These are phyloP conservation scores for Lasiurus cinereus DNA, from an alignment of 2,113 vertebrate species.

Conservation along the genomic window DNA sequence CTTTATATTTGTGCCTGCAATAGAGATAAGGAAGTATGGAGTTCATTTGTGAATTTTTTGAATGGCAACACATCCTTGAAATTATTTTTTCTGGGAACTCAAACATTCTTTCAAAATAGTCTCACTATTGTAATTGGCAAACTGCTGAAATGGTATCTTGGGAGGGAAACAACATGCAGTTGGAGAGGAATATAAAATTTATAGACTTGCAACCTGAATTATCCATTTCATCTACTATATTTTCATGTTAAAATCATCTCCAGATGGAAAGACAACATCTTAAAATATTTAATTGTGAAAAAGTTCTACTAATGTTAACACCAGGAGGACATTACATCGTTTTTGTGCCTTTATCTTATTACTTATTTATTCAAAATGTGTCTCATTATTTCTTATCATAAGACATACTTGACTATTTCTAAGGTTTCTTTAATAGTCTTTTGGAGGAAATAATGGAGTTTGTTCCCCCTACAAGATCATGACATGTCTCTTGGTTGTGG, in stretches of 20 bases:
- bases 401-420: slow-evolving; percentile 53
- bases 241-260: slow-evolving; percentile 69
- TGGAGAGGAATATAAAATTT: slow-evolving; percentile 71
- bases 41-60: slow-evolving; percentile 77
- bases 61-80: slow-evolving; percentile 65
- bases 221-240: slow-evolving; percentile 63
- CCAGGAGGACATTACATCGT: neutral
- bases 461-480: slow-evolving; percentile 11
- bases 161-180: slow-evolving; percentile 62
- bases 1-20: slow-evolving; percentile 62
- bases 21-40: slow-evolving; percentile 74
- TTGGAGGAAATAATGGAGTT: slow-evolving; percentile 61
- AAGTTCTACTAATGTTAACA: slow-evolving; percentile 9
- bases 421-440: slow-evolving; percentile 60
- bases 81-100: slow-evolving; percentile 79
- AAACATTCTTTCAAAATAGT: slow-evolving; percentile 70
- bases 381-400: slow-evolving; percentile 33
- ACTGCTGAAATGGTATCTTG: slow-evolving; percentile 60
- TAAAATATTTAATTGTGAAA: slow-evolving; percentile 58
- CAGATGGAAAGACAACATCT: slow-evolving; percentile 65
- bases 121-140: slow-evolving; percentile 62
- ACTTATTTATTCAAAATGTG: slow-evolving; percentile 54
- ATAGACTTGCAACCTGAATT: slow-evolving; percentile 65
- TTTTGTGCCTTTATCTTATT: slow-evolving; percentile 53
- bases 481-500: neutral